Base-by-base conservation (phyloP, 2,113 vertebrate species). In the Strix aluco region DNA sequence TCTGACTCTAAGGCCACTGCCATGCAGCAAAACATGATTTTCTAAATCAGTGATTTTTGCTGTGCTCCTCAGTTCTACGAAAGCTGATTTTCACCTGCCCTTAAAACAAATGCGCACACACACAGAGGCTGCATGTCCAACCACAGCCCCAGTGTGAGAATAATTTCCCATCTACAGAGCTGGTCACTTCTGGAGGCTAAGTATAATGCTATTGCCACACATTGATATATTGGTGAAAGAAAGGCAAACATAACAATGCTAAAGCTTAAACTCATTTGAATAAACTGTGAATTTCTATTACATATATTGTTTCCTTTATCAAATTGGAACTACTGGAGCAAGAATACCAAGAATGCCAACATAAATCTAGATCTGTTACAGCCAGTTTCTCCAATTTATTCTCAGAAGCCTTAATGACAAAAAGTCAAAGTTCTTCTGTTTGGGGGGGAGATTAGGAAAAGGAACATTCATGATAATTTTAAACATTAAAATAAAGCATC, bases 271-370 rank as follows among this genome's bases (percentile, higher is more conserved):
- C 91, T 96, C 86, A 96, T 96, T 94, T 96, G 92, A 96, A 93
- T 96, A 94, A 96, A 93, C 94, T 86, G 82, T 81, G 94, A 88
- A 94, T 93, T 97, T 95, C 90, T 95, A 97, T 95, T 94, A 92
- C 88, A 93, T 82, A 97, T 95, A 97, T 95, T 93, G 93, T 96
- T 97, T 96, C 93, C 96, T 96, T 97, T 95, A 97, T 96, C 95
- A 95, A 96, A 96, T 88, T 88, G 94, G 88, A 97, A 96, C 96
- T 96, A 95, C 92, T 95, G 94, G 87, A 96, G 94, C 94, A 97
- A 95, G 91, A 96, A 95, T 87, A 96, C 89, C 66, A 94, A 96
- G 90, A 96, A 96, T 88, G 74, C 83, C 83, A 88, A 95, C 92
- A 97, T 95, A 97, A 97, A 97, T 96, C 94, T 96, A 89, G 83